These are phyloP conservation scores for Dynastes hyllus DNA, from an alignment of 2,888 invertebrate species.

Conservation along the genomic window DNA sequence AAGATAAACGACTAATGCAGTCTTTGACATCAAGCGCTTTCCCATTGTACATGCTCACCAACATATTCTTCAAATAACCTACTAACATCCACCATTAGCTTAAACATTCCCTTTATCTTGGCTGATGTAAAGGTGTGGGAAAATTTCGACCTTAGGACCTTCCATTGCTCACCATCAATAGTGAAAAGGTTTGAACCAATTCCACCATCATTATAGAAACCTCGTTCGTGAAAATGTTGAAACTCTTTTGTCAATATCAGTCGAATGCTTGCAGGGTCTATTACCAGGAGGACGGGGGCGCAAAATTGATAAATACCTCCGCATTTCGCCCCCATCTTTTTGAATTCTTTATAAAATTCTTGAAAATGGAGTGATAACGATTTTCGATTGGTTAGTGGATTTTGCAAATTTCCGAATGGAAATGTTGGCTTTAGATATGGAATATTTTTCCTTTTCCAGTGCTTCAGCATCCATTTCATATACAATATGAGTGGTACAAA, in stretches of 20 bases:
- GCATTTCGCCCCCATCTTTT: constrained; percentile 45
- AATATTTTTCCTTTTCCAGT: constrained; percentile 49
- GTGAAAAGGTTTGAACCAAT: constrained; percentile 38
- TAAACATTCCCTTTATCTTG: constrained; percentile 77
- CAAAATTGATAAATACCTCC: constrained; percentile 44
- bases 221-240: constrained; percentile 40
- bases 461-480: constrained; percentile 52
- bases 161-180: constrained; percentile 43
- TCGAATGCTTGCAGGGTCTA: constrained; percentile 45
- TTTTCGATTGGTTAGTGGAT: constrained; percentile 11
- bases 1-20: constrained; percentile 67
- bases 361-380: constrained; percentile 2
- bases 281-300: constrained; percentile 42
- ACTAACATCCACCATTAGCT: constrained; percentile 55
- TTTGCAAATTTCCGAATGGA: constrained; percentile 48
- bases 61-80: constrained; percentile 11
- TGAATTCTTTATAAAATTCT: constrained; percentile 31
- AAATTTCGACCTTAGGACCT: constrained; percentile 40
- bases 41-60: constrained; percentile 1
- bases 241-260: constrained; percentile 49
- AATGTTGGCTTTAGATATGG: constrained; percentile 41
- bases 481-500: neutral
- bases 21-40: constrained; percentile 20
- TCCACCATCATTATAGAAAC: constrained; percentile 45
- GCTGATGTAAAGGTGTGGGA: constrained; percentile 72